These are phyloP conservation scores for Poecilia velifera DNA, from an alignment of 2,797 vertebrate species.

Conservation along the genomic window DNA sequence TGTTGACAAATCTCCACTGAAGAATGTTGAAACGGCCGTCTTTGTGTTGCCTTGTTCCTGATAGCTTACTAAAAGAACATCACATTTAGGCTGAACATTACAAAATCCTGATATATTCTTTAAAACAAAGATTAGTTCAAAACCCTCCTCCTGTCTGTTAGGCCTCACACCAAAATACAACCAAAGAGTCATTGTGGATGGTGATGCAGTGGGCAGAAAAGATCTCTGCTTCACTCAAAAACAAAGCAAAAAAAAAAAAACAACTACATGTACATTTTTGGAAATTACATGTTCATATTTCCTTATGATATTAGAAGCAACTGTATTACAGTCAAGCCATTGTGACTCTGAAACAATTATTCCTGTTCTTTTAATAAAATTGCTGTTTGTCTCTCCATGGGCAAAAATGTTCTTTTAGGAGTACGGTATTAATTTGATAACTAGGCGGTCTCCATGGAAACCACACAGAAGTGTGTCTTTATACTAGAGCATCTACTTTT, in stretches of 20 bases:
- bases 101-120: neutral
- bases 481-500: too few relatives aligned
- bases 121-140: neutral
- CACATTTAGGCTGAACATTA: neutral
- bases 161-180: neutral
- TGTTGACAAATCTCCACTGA: neutral
- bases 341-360: slow-evolving; percentile 8
- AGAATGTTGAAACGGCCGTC: neutral
- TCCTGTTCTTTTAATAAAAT: neutral
- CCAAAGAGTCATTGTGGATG: neutral
- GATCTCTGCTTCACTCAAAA: neutral
- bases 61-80: neutral
- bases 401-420: neutral
- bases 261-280: neutral
- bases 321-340: neutral
- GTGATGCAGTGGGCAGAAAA: neutral
- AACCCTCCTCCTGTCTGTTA: neutral
- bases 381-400: neutral
- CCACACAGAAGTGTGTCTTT: neutral
- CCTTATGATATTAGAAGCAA: neutral
- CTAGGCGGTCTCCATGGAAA: slow-evolving; percentile 2
- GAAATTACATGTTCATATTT: neutral
- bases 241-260: neutral
- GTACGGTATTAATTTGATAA: neutral
- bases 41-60: neutral